Percentiles rank a stretch among this genome's conserved stretches.
phyloP scores from a whole-genome alignment of 2,113 vertebrate genomes.

The Rhinolophus ferrumequinum region DNA sequence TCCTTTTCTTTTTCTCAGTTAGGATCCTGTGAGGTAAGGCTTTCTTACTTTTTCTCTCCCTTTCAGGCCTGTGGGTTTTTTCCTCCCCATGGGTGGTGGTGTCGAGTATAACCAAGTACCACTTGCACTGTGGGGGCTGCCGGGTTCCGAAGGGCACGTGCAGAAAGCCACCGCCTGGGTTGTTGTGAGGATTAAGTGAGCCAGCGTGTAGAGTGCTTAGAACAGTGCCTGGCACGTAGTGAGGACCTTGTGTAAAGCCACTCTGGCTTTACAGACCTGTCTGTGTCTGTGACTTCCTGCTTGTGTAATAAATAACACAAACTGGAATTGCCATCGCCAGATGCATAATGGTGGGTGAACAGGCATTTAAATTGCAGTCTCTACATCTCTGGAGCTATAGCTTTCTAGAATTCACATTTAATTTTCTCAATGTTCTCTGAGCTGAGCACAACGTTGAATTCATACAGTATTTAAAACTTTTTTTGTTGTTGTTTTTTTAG shows the following conservation, averaged over 20 bases:
- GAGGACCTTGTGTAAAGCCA: not conserved
- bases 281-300: not conserved
- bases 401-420: not conserved
- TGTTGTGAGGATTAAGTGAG: not conserved
- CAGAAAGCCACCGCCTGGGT: not conserved
- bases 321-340: not conserved
- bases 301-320: not conserved
- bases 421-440: not conserved
- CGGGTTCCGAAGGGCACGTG: not conserved
- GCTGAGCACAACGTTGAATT: not conserved
- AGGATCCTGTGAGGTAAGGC: not conserved
- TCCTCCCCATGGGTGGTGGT: not conserved
- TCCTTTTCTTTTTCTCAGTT: constrained; percentile 6
- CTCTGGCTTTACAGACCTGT: not conserved
- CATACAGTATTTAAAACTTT: not conserved
- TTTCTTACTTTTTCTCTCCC: not conserved
- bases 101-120: not conserved
- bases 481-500: not conserved
- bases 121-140: not conserved
- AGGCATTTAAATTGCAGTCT: not conserved
- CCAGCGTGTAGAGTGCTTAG: not conserved
- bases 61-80: not conserved
- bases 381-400: not conserved
- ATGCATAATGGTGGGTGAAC: not conserved
- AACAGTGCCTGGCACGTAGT: not conserved